Percentiles rank a stretch among this genome's conserved stretches.
These are phyloP conservation scores for Heliothis subflexa DNA, from an alignment of 1,140 invertebrate genomes.

Conservation along the genomic window DNA sequence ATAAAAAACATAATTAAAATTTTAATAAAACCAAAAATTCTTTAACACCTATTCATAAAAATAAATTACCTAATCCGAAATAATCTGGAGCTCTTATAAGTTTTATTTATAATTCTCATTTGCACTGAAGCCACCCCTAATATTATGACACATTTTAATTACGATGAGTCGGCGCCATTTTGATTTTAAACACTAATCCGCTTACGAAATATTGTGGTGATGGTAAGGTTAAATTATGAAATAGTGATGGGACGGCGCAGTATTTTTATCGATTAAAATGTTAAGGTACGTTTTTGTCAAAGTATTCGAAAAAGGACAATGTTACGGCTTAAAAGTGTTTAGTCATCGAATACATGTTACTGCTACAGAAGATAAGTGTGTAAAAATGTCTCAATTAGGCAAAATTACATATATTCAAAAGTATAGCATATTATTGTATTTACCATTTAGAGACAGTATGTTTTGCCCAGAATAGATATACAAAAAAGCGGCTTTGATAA, in stretches of 20 bases:
- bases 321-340: not conserved
- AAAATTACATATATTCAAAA: too few relatives aligned
- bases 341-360: too few relatives aligned
- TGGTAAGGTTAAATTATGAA: slow-evolving; percentile 67
- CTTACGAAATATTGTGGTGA: slow-evolving; percentile 71
- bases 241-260: slow-evolving; percentile 57
- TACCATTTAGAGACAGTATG: too few relatives aligned
- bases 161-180: slow-evolving; percentile 68
- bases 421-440: too few relatives aligned
- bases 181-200: slow-evolving; percentile 81
- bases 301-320: not conserved
- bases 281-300: not conserved
- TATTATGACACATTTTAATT: slow-evolving; percentile 84
- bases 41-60: slow-evolving; percentile 3
- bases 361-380: too few relatives aligned
- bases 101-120: slow-evolving; percentile 54
- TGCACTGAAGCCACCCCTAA: slow-evolving; percentile 57
- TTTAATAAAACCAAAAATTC: not conserved
- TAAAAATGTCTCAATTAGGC: too few relatives aligned
- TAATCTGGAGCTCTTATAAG: slow-evolving; percentile 24
- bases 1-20: not conserved
- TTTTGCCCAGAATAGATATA: too few relatives aligned
- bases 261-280: slow-evolving; percentile 42
- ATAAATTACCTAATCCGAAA: slow-evolving; percentile 19
- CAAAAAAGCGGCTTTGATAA: too few relatives aligned